Percentiles rank a stretch among this genome's conserved stretches.
phyloP scores from a whole-genome alignment of 1,140 invertebrate species.

The Hylyphantes graminicola region DNA sequence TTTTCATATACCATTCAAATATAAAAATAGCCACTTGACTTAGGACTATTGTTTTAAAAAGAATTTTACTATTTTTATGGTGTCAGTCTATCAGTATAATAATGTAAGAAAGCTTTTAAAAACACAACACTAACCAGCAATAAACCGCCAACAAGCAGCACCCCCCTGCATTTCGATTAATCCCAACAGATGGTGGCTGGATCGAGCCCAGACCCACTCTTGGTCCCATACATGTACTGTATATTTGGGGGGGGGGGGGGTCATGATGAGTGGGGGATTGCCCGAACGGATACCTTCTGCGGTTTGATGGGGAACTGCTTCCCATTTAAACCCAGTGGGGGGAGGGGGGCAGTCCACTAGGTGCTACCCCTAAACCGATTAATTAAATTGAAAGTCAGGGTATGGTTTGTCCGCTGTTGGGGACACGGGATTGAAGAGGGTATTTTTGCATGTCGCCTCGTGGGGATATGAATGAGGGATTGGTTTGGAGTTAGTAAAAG shows the following conservation, averaged over 20 bases:
- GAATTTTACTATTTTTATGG: too few species aligned
- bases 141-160: constrained; percentile 8
- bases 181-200: constrained; percentile 59
- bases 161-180: constrained; percentile 42
- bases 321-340: constrained; percentile 26
- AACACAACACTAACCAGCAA: too few species aligned
- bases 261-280: not conserved
- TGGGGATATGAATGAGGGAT: not conserved
- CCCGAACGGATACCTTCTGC: constrained; percentile 46
- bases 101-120: too few species aligned
- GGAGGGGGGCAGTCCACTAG: not conserved
- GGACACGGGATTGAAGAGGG: not conserved
- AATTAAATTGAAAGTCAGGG: constrained; percentile 57
- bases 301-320: constrained; percentile 54
- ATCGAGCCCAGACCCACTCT: not conserved
- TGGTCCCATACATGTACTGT: not conserved
- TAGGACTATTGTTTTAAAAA: too few species aligned
- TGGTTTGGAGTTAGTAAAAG: not conserved
- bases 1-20: too few species aligned
- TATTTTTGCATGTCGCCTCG: not conserved
- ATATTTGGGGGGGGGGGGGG: not conserved
- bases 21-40: too few species aligned
- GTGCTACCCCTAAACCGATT: constrained; percentile 45
- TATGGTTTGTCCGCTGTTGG: not conserved
- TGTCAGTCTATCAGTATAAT: too few species aligned